Evolutionary conservation across 2,797 vertebrate species (phyloP), one percentile per base, ranked within the genome.

Genomic region (Schizothorax lantsangensis): DNA sequence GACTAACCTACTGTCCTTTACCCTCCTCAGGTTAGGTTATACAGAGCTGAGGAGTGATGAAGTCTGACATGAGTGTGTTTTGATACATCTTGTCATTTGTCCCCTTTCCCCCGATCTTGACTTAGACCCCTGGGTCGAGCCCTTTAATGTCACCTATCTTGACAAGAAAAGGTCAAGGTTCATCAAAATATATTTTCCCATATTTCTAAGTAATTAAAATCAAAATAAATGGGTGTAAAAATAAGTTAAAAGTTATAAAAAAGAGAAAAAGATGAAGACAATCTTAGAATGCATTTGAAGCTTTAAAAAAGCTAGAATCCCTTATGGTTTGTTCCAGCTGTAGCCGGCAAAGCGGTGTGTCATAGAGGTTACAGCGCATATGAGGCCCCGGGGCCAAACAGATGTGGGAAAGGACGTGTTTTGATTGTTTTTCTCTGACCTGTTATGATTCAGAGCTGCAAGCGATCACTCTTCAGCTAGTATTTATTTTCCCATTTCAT

Each of bases 401-500:
- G 87, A 91, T 87, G 87, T 80, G 59, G 74, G 81, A 86, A 81
- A 87, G 83, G 86, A 89, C 85, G 38, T 87, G 59, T 86, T 87
- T 86, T 30, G 66, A 88, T 87, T 90, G 83, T 86, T 88, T 89
- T 88, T 74, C 71, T 83, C 84, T 86, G 86, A 89, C 87, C 89
- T 84, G 88, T 88, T 88, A 79, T 84, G 82, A 87, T 86, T 86
- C 54, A 64, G 69, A 66, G 89, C 90, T 84, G 62, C 33, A 23
- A 88, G 90, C 88, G 23, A 84, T 89, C 87, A 49, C 78, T 89
- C 62, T 85, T 86, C 87, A 84, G 79, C 80, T 83, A 78, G 71
- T 88, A 71, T 88, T 87, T 90, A 88, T 89, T 86, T 86, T 87
- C 74, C 85, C 49, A 88, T 90, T 89, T 88, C 83, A 87, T 88